A percentile compares a stretch with the other conserved stretches of the same genome.
These are phyloP conservation scores for Drosophila sechellia DNA, from an alignment of 1,140 invertebrate genomes.

Conservation along the genomic window DNA sequence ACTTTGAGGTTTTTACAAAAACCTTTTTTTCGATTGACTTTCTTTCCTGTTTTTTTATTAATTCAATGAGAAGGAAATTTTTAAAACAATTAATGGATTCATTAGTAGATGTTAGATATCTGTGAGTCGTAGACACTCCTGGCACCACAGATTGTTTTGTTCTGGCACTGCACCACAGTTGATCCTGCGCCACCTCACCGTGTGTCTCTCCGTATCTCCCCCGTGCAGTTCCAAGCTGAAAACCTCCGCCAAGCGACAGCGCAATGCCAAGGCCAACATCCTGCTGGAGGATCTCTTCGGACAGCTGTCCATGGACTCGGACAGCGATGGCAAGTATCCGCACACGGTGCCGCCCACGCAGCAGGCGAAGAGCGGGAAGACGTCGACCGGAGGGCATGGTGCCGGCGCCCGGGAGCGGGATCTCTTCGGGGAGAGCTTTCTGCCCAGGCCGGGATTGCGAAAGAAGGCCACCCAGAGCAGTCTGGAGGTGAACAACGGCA, in stretches of 20 bases:
- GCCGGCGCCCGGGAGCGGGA: conserved; percentile 45
- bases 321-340: conserved; percentile 78
- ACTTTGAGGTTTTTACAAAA: too few relatives aligned
- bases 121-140: conserved; percentile 15
- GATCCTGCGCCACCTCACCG: conserved; percentile 22
- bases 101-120: too few relatives aligned
- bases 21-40: too few relatives aligned
- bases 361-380: conserved; percentile 61
- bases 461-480: conserved; percentile 61
- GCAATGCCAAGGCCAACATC: conserved; percentile 75
- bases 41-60: too few relatives aligned
- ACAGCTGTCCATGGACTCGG: conserved; percentile 79
- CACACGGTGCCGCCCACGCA: conserved; percentile 79
- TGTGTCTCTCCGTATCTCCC: conserved; percentile 16
- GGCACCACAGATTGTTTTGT: conserved; percentile 19
- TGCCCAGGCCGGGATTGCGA: conserved; percentile 37
- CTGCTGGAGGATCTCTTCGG: conserved; percentile 83
- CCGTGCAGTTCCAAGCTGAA: conserved; percentile 77
- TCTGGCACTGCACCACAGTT: conserved; percentile 5
- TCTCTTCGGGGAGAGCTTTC: conserved; percentile 63
- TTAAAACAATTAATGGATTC: too few relatives aligned
- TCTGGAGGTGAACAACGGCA: conserved; percentile 76
- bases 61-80: too few relatives aligned
- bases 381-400: conserved; percentile 36
- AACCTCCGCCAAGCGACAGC: conserved; percentile 75